Percentiles rank a stretch among this genome's conserved stretches.
These are phyloP conservation scores for Drosophila micromelanica DNA, from an alignment of 1,140 invertebrate genomes.

Conservation along the genomic window DNA sequence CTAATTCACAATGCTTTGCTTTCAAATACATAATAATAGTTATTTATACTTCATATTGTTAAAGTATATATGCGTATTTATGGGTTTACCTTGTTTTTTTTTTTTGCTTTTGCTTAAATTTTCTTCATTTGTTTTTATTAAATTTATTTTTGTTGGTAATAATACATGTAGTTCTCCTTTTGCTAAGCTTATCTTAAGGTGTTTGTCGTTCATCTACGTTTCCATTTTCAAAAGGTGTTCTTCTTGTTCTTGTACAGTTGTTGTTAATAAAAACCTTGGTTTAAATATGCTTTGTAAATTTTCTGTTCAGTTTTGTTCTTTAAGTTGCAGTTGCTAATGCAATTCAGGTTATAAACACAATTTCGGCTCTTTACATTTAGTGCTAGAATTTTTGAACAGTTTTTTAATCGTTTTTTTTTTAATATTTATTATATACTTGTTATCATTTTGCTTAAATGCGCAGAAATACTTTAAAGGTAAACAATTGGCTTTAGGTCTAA, in stretches of 20 bases:
- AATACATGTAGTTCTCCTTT: slow-evolving; percentile 60
- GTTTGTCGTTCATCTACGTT: slow-evolving; percentile 43
- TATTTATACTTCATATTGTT: slow-evolving; percentile 70
- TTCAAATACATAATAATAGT: slow-evolving; percentile 79
- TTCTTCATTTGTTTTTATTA: not conserved
- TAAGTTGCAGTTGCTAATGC: slow-evolving; percentile 2
- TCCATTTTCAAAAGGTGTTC: slow-evolving; percentile 20
- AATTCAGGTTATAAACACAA: slow-evolving; percentile 29
- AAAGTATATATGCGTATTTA: slow-evolving; percentile 59
- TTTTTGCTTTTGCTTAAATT: not conserved
- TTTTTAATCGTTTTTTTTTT: slow-evolving; percentile 26
- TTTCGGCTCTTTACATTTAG: slow-evolving; percentile 34
- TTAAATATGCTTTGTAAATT: slow-evolving; percentile 40
- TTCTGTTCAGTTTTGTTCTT: slow-evolving; percentile 31
- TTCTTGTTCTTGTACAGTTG: slow-evolving; percentile 14
- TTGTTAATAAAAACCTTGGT: slow-evolving; percentile 48
- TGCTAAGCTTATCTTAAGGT: slow-evolving; percentile 67
- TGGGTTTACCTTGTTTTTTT: slow-evolving; percentile 23
- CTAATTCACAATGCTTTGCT: slow-evolving; percentile 81
- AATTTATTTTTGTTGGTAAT: slow-evolving; percentile 29
- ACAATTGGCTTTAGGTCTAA: slow-evolving; percentile 56
- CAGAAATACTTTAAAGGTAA: slow-evolving; percentile 81
- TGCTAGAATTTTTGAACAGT: slow-evolving; percentile 52
- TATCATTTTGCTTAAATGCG: slow-evolving; percentile 78
- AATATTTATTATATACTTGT: slow-evolving; percentile 33